Base-by-base conservation (phyloP, 2,113 vertebrate species). In the Tor tambroides region DNA sequence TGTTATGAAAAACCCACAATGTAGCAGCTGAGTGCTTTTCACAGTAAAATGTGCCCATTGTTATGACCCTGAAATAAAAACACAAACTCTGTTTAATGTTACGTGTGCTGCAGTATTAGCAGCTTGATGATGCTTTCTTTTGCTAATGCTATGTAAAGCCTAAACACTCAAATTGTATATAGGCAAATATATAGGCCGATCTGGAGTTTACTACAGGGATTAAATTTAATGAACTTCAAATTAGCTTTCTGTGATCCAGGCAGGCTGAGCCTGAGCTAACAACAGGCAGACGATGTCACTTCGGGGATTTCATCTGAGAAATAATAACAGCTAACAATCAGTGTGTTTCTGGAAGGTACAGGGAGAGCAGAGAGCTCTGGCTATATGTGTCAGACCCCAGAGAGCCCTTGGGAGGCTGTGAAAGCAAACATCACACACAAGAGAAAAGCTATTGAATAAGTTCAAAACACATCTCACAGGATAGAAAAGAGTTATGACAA, bases 11-110 rank as follows among this genome's bases (percentile, higher is more conserved):
- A 83, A 71, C 65, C 28, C 63, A 83, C 81, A 51, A 49, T 49
- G 9, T 71, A 51, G 26, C 63, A 54, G 41, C 28, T 83, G 65
- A 83, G 63, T 21, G 21, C 43, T 83, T 83, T 83, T 83, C 65
- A 54, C 41, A 83, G 81, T 83, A 83, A 32, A 79, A 71, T 54
- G 41, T 30, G 41, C 2, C 38, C n/a, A 23, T 32, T 67, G 80
- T 67, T 79, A 56, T 30, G 28, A 35, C 49, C 5, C 28, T 56
- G 76, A 49, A 82, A 23, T 26, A 49, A 67, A 82, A 69, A 30
- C 38, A 43, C 38, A 43, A n/a, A 49, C 72, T 15, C 3, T 79
- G 51, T 43, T 80, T 63, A 4, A 43, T 59, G 11, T 80, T 35
- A n/a, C 46, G 4, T 11, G 1, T n/a, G 38, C 9, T n/a, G n/a